Evolutionary conservation across 2,797 vertebrate species (phyloP).

Genomic region (Avahi laniger): DNA sequence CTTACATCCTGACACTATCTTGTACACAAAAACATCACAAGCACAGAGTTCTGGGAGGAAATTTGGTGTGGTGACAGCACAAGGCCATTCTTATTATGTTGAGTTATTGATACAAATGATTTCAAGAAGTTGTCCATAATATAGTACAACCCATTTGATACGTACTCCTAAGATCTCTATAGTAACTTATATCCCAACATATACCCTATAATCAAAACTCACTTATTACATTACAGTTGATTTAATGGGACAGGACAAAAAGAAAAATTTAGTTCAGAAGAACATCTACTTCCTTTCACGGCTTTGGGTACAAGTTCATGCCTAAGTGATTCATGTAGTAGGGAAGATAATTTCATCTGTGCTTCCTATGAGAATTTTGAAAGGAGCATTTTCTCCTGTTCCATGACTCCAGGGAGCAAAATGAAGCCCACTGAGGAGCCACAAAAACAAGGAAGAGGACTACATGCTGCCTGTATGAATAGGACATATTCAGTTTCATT

Average conservation of each 20-base stretch:
- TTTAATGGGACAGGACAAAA: not conserved
- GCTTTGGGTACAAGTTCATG: not conserved
- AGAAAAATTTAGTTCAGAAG: slow-evolving; percentile 24
- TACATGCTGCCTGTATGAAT: not conserved
- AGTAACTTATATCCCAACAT: not conserved
- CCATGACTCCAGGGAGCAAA: not conserved
- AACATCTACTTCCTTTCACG: slow-evolving; percentile 13
- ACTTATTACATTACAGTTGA: not conserved
- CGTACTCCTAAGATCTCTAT: not conserved
- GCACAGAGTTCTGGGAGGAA: not conserved
- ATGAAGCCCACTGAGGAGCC: not conserved
- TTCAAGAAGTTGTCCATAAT: not conserved
- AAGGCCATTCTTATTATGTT: not conserved
- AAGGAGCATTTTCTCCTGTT: not conserved
- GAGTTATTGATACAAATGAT: not conserved
- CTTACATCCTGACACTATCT: not conserved
- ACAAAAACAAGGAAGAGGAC: not conserved
- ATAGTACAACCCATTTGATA: not conserved
- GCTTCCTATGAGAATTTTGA: not conserved
- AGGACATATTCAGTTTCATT: not conserved
- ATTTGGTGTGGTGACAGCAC: not conserved
- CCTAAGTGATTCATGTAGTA: not conserved
- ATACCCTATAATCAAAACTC: slow-evolving; percentile 33
- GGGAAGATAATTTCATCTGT: not conserved
- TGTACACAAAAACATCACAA: not conserved